A percentile compares a stretch with the other conserved stretches of the same genome.
These are phyloP conservation scores for Halocaridina rubra DNA, from an alignment of 2,888 invertebrate genomes.

Conservation along the genomic window DNA sequence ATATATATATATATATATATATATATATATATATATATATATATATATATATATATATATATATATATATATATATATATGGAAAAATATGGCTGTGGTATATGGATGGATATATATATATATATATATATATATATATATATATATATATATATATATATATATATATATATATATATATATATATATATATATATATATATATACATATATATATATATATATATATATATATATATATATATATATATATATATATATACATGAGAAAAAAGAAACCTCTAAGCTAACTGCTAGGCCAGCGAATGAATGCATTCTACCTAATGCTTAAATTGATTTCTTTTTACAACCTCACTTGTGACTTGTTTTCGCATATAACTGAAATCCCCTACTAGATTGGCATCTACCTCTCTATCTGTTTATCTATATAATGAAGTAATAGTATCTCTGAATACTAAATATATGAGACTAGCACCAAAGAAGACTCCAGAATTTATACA, in stretches of 20 bases:
- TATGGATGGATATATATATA: background rate
- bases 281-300: too few relatives aligned
- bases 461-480: too few relatives aligned
- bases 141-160: background rate
- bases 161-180: background rate
- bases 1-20: slow-evolving; percentile 5
- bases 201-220: background rate
- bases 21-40: background rate
- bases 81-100: background rate
- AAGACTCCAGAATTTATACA: too few relatives aligned
- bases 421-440: too few relatives aligned
- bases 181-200: background rate
- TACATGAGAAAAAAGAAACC: too few relatives aligned
- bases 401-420: too few relatives aligned
- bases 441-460: too few relatives aligned
- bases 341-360: too few relatives aligned
- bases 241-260: background rate
- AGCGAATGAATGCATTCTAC: too few relatives aligned
- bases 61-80: background rate
- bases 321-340: too few relatives aligned
- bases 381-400: too few relatives aligned
- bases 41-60: slow-evolving; percentile 2
- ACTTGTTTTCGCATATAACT: too few relatives aligned
- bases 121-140: background rate
- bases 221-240: background rate